A percentile compares a stretch with the other conserved stretches of the same genome.
phyloP scores from a whole-genome alignment of 2,797 vertebrate genomes.

The Anguilla marmorata region DNA sequence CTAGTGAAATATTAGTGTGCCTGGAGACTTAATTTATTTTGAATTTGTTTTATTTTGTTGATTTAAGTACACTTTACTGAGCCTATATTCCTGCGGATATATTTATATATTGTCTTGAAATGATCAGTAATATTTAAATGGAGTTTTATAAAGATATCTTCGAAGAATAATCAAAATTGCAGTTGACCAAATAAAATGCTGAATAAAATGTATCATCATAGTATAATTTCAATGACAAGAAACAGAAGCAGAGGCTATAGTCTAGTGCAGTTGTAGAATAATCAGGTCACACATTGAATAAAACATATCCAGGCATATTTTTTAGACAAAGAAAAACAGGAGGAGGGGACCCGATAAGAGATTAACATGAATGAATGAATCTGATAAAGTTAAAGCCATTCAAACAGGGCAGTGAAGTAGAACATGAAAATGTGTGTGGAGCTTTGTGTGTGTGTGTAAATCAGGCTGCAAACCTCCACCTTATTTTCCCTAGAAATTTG shows the following conservation, averaged over 20 bases:
- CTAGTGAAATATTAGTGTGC: background rate
- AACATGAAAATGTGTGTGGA: background rate
- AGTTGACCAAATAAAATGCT: background rate
- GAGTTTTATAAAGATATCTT: background rate
- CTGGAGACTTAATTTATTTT: background rate
- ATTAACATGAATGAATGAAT: background rate
- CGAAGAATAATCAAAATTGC: background rate
- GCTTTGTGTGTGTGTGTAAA: background rate
- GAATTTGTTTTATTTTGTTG: background rate
- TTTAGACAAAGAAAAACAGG: background rate
- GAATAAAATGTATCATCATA: background rate
- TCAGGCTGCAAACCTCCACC: background rate
- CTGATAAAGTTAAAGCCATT: background rate
- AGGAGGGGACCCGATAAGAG: background rate
- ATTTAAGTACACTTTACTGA: background rate
- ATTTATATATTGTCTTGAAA: background rate
- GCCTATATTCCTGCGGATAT: background rate
- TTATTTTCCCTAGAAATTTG: background rate
- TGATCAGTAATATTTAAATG: background rate
- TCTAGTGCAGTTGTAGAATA: background rate
- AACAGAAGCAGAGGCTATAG: background rate
- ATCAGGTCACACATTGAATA: slow-evolving; percentile 19
- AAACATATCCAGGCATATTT: slow-evolving; percentile 5
- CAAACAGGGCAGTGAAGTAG: background rate
- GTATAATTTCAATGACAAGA: background rate